Percentiles rank a stretch among this genome's conserved stretches.
These are phyloP conservation scores for Drosophila buzzatii DNA, from an alignment of 2,888 invertebrate genomes.

Conservation along the genomic window DNA sequence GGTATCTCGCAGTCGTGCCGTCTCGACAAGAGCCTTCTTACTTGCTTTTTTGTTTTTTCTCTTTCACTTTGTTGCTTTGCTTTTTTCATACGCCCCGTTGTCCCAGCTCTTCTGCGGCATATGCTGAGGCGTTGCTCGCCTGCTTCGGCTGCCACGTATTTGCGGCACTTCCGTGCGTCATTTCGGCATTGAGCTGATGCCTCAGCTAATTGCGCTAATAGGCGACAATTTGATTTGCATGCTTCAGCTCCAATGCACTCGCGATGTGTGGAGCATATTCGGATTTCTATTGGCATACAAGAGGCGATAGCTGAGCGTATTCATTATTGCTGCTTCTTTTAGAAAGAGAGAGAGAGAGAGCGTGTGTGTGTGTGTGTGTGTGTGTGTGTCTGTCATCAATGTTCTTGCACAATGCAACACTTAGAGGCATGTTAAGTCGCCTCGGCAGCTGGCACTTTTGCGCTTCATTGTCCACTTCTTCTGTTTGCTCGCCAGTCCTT, in stretches of 20 bases:
- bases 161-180: background rate
- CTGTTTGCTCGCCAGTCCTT: constrained; percentile 4
- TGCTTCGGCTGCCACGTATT: background rate
- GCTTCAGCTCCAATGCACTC: background rate
- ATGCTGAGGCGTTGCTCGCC: background rate
- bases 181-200: constrained; percentile 27
- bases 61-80: background rate
- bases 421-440: background rate
- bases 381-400: too few relatives aligned
- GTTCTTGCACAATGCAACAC: background rate
- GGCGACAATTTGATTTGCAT: constrained; percentile 66
- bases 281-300: background rate
- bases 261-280: too few relatives aligned
- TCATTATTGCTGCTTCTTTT: background rate
- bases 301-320: background rate
- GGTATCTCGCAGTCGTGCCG: too few relatives aligned
- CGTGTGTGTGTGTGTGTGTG: too few relatives aligned
- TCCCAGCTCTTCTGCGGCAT: background rate
- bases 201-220: constrained; percentile 70
- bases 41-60: background rate
- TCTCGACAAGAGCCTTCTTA: too few relatives aligned
- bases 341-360: too few relatives aligned
- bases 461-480: background rate
- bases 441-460: background rate
- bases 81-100: constrained; percentile 41